Conservation (phyloP, 2,797 vertebrate species). For the Podargus strigoides region DNA sequence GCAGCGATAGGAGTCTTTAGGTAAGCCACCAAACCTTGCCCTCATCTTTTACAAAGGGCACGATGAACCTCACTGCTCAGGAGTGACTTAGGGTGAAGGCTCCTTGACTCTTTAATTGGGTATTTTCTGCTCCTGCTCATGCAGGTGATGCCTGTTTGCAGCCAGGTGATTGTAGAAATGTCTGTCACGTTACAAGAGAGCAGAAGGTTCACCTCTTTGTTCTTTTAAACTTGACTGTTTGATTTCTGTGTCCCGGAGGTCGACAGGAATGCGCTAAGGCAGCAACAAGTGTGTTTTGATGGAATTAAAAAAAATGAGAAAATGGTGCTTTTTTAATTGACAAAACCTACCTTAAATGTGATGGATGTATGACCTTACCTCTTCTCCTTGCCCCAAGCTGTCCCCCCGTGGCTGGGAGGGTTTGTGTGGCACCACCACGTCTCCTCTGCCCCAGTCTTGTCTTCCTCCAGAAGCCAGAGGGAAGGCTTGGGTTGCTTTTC, state of each 20-base stretch:
- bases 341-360: not conserved
- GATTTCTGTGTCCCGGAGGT: not conserved
- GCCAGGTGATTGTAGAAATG: not conserved
- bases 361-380: not conserved
- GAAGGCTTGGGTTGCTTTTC: not conserved
- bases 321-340: not conserved
- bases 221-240: not conserved
- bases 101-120: not conserved
- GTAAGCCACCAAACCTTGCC: not conserved
- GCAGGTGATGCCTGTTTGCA: not conserved
- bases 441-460: not conserved
- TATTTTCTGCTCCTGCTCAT: not conserved
- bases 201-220: not conserved
- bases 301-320: not conserved
- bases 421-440: fast-evolving
- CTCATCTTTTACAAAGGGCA: not conserved
- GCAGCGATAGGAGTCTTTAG: not conserved
- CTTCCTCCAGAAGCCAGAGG: not conserved
- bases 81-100: not conserved
- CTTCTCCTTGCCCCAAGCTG: not conserved
- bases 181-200: not conserved
- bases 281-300: not conserved
- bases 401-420: not conserved
- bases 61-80: not conserved
- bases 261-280: not conserved